Conservation (phyloP, 2,797 vertebrate genomes). For the Squalus acanthias region DNA sequence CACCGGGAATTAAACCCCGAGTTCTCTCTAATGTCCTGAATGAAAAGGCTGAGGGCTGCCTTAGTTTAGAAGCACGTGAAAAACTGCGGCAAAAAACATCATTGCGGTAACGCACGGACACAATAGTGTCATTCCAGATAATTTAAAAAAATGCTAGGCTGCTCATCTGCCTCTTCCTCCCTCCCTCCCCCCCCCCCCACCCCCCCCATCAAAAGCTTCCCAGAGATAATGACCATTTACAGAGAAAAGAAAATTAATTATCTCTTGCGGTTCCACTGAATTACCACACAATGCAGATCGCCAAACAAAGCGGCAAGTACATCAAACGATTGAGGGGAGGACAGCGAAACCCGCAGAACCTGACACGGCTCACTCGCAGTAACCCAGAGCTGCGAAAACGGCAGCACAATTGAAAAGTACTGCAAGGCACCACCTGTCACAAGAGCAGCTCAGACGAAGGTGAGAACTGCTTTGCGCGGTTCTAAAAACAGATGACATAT, state of each 20-base stretch:
- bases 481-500: background rate
- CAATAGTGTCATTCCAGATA: background rate
- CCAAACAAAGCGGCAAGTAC: background rate
- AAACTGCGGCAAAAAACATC: background rate
- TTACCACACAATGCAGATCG: background rate
- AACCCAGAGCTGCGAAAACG: conserved; percentile 14
- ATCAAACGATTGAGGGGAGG: background rate
- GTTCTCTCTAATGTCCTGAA: background rate
- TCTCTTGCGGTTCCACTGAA: background rate
- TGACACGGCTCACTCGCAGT: background rate
- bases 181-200: background rate
- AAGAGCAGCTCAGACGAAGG: background rate
- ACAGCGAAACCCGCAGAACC: background rate
- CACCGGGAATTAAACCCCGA: background rate
- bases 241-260: conserved; percentile 20
- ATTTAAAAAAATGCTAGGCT: background rate
- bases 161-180: background rate
- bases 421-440: background rate
- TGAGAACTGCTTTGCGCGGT: background rate
- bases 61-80: background rate
- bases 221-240: too few species aligned
- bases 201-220: background rate
- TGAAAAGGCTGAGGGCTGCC: background rate
- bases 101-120: background rate
- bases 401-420: background rate